Conservation (phyloP, 2,888 invertebrate genomes). For the Deilephila porcellus region DNA sequence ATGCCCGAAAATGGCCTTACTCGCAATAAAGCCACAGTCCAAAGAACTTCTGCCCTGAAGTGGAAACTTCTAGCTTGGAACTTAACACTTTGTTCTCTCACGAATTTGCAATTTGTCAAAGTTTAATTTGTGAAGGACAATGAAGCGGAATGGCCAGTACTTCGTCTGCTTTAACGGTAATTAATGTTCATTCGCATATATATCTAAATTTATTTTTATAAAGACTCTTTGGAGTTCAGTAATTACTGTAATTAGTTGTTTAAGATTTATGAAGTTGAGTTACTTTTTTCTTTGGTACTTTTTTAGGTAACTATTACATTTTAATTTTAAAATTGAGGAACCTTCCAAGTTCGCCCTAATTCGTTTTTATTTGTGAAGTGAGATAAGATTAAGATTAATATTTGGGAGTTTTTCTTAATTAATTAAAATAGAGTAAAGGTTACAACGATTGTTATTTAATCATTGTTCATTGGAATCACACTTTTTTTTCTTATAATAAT, state of each 20-base stretch:
- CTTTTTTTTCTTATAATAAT: too few species aligned
- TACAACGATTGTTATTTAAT: too few species aligned
- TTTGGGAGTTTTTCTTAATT: too few species aligned
- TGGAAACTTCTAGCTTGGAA: constrained; percentile 33
- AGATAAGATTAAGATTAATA: too few species aligned
- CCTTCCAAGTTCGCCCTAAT: too few species aligned
- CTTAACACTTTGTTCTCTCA: constrained; percentile 49
- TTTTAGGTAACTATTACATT: too few species aligned
- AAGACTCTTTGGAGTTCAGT: background rate
- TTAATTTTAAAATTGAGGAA: too few species aligned
- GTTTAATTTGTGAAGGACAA: constrained; percentile 16
- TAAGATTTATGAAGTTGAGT: background rate
- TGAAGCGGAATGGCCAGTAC: background rate
- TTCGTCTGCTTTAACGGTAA: background rate
- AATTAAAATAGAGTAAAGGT: too few species aligned
- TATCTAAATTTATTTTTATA: background rate
- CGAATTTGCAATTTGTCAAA: constrained; percentile 34
- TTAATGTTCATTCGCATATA: background rate
- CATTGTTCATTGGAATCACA: too few species aligned
- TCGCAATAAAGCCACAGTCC: constrained; percentile 33
- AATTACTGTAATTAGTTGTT: background rate
- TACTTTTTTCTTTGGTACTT: background rate
- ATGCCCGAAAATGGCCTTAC: constrained; percentile 37
- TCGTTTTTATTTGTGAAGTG: too few species aligned
- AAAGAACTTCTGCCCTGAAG: constrained; percentile 33